Percentiles rank a stretch among this genome's conserved stretches.
Evolutionary conservation across 2,797 vertebrate species (phyloP).

Genomic region (Dendrocincla fuliginosa): DNA sequence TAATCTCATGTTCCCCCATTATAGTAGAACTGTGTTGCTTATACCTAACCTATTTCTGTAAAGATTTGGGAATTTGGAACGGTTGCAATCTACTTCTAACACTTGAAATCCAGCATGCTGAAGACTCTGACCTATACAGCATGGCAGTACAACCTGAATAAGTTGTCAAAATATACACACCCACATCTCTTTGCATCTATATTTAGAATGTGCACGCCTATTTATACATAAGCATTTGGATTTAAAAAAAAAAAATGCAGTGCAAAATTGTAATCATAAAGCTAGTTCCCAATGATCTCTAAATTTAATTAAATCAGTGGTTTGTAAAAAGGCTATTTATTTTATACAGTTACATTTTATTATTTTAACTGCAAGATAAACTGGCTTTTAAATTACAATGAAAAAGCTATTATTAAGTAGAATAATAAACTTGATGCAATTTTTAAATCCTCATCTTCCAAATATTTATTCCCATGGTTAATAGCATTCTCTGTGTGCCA

Average conservation of each 20-base stretch:
- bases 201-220: not conserved
- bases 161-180: not conserved
- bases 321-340: constrained; percentile 41
- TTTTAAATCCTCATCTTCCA: constrained; percentile 42
- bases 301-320: constrained; percentile 32
- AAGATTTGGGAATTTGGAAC: not conserved
- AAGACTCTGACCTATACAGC: not conserved
- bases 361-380: constrained; percentile 46
- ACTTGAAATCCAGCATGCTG: not conserved
- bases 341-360: constrained; percentile 23
- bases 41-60: not conserved
- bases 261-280: not conserved
- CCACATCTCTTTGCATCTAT: not conserved
- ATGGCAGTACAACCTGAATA: not conserved
- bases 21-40: not conserved
- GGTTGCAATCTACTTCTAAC: not conserved
- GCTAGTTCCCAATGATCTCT: not conserved
- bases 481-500: not conserved
- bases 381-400: constrained; percentile 47
- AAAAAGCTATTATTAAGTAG: constrained; percentile 46
- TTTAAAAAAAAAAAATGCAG: not conserved
- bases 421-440: not conserved
- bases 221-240: not conserved
- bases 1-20: not conserved
- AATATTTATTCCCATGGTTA: constrained; percentile 55